These are phyloP conservation scores for Acleris laterana DNA, from an alignment of 2,888 invertebrate species.

Conservation along the genomic window DNA sequence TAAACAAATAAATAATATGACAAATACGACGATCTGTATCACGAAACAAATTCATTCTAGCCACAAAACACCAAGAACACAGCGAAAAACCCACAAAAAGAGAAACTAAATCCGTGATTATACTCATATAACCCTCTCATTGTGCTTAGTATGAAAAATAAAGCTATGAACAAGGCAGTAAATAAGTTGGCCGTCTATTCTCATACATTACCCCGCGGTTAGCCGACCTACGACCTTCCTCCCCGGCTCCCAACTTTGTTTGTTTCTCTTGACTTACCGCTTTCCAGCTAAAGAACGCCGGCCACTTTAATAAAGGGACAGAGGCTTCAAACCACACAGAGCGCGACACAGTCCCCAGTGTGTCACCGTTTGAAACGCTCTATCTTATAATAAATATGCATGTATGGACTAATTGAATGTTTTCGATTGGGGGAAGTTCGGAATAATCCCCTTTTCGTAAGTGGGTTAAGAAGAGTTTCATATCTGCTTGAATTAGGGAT, in stretches of 20 bases:
- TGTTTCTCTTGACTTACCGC: constrained; percentile 40
- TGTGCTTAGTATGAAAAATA: constrained; percentile 46
- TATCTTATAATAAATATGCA: constrained; percentile 43
- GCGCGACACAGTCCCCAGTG: neutral
- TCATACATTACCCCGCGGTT: constrained; percentile 45
- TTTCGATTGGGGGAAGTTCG: constrained; percentile 38
- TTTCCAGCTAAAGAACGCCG: constrained; percentile 8
- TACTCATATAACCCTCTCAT: constrained; percentile 42
- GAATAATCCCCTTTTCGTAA: constrained; percentile 38
- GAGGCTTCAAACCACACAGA: neutral
- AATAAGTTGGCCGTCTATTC: constrained; percentile 48
- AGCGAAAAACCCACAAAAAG: constrained; percentile 28
- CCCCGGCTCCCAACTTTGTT: constrained; percentile 40
- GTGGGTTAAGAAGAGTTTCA: constrained; percentile 26
- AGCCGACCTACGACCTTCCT: constrained; percentile 37
- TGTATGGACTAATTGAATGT: constrained; percentile 43
- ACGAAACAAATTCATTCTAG: neutral
- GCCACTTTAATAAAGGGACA: neutral
- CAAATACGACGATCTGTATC: neutral
- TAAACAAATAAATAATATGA: no score
- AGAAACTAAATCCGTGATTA: constrained; percentile 37
- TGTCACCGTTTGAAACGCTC: constrained; percentile 12
- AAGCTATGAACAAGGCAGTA: constrained; percentile 46
- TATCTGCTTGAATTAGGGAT: constrained; percentile 20
- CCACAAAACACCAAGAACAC: constrained; percentile 17